phyloP scores from a whole-genome alignment of 2,113 vertebrate species.

The Phoenicopterus ruber region DNA sequence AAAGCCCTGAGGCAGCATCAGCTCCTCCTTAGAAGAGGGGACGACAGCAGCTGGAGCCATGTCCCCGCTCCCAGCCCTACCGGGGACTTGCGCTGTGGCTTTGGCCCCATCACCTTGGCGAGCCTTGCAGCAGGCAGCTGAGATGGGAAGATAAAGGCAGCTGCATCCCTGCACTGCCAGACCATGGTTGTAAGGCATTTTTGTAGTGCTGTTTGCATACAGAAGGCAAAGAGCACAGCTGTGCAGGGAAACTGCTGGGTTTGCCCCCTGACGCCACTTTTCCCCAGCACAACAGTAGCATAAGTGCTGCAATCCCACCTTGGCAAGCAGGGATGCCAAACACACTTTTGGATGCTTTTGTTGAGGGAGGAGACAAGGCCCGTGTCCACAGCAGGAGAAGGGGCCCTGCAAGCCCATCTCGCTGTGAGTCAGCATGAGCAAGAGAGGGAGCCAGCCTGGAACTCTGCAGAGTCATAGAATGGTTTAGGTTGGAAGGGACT shows the following conservation, averaged over 20 bases:
- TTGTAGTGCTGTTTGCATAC: not conserved
- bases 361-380: not conserved
- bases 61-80: not conserved
- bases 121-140: not conserved
- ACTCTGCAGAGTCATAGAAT: too few species aligned
- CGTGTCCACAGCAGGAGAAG: not conserved
- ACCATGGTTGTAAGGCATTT: not conserved
- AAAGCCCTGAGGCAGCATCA: fast-evolving
- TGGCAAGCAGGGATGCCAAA: not conserved
- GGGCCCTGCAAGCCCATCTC: not conserved
- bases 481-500: too few species aligned
- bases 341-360: not conserved
- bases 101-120: fast-evolving
- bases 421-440: fast-evolving
- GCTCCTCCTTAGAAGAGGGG: fast-evolving
- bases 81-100: fast-evolving
- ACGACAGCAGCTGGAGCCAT: not conserved
- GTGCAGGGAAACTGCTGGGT: not conserved
- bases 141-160: not conserved
- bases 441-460: not conserved
- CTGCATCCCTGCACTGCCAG: fast-evolving
- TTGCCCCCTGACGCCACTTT: fast-evolving
- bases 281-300: not conserved
- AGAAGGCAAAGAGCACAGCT: not conserved
- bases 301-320: not conserved